A percentile compares a stretch with the other conserved stretches of the same genome.
phyloP scores from a whole-genome alignment of 1,140 invertebrate species.

The Anastrepha obliqua region DNA sequence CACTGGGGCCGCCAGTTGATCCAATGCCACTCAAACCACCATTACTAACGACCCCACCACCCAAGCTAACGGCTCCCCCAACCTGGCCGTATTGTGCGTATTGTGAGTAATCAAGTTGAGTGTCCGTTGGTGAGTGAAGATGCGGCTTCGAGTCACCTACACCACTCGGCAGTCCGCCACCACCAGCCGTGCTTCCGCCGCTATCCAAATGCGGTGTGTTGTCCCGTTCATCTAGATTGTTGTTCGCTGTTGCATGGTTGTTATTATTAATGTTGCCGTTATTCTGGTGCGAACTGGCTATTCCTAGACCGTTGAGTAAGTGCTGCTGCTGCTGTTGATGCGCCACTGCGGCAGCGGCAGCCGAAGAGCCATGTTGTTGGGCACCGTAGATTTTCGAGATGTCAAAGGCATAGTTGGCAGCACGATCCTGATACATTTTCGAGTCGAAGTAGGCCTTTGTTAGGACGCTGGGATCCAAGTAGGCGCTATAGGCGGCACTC shows the following conservation, averaged over 20 bases:
- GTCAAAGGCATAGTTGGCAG: conserved; percentile 80
- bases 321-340: conserved; percentile 60
- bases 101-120: conserved; percentile 70
- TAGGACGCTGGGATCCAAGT: conserved; percentile 83
- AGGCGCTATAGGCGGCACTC: conserved; percentile 76
- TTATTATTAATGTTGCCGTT: conserved; percentile 34
- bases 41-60: conserved; percentile 71
- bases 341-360: conserved; percentile 68
- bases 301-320: conserved; percentile 61
- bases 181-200: conserved; percentile 57
- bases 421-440: conserved; percentile 87
- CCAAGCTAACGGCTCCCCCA: conserved; percentile 61
- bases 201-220: conserved; percentile 70
- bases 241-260: conserved; percentile 64
- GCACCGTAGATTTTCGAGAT: conserved; percentile 81
- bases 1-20: conserved; percentile 62
- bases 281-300: conserved; percentile 58
- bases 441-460: conserved; percentile 87
- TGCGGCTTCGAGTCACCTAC: conserved; percentile 69
- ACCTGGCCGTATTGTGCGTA: conserved; percentile 74
- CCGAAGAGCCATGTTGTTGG: conserved; percentile 65
- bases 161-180: conserved; percentile 59
- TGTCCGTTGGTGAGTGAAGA: conserved; percentile 69
- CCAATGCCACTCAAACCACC: conserved; percentile 61
- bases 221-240: conserved; percentile 70